Percentiles rank a stretch among this genome's conserved stretches.
These are phyloP conservation scores for Petrolisthes manimaculis DNA, from an alignment of 2,888 invertebrate species.

Conservation along the genomic window DNA sequence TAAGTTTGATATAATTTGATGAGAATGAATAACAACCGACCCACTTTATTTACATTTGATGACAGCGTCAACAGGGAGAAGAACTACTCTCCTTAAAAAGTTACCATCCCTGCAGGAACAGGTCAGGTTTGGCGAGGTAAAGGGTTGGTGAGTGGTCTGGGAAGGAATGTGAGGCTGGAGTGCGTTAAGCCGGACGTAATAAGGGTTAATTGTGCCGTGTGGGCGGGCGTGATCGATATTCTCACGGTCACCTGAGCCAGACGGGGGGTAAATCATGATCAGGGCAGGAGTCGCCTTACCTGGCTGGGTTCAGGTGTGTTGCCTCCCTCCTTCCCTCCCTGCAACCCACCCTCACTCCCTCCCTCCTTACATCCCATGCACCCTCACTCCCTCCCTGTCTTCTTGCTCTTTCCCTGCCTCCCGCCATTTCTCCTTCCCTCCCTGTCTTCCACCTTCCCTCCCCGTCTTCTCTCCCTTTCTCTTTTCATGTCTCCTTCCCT, in stretches of 20 bases:
- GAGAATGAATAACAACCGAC: too few species aligned
- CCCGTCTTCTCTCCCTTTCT: neutral
- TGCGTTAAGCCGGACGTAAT: conserved; percentile 37
- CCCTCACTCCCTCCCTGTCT: neutral
- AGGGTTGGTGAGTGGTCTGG: neutral
- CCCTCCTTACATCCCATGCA: neutral
- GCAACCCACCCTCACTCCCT: neutral
- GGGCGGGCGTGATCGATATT: conserved; percentile 27
- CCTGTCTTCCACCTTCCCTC: neutral
- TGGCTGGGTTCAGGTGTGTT: conserved; percentile 7
- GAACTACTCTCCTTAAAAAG: neutral
- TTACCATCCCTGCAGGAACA: neutral
- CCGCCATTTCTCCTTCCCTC: too few species aligned
- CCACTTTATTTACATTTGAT: too few species aligned
- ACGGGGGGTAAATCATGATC: conserved; percentile 28
- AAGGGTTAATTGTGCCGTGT: conserved; percentile 26
- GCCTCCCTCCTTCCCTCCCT: neutral
- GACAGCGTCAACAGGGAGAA: too few species aligned
- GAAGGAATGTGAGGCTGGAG: conserved; percentile 1
- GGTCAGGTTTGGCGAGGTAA: neutral
- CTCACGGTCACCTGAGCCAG: conserved; percentile 33
- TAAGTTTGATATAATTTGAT: too few species aligned
- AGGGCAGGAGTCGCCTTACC: neutral
- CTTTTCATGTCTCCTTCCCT: neutral
- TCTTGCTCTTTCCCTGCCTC: neutral